These are phyloP conservation scores for Acrocephalus arundinaceus DNA, from an alignment of 2,113 vertebrate species.

Conservation along the genomic window DNA sequence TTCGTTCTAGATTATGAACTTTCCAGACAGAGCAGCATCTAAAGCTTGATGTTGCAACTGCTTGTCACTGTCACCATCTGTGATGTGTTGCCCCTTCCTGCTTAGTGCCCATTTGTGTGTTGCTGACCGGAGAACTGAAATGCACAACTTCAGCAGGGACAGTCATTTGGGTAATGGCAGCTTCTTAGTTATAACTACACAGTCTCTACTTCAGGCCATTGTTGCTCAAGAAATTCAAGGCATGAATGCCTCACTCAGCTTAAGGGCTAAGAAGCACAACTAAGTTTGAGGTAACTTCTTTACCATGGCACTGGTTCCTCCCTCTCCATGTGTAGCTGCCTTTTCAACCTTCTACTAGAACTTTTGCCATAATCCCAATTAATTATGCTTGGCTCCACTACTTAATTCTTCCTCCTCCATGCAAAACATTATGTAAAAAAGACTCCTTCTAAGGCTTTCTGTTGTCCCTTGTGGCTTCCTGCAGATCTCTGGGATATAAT, in stretches of 20 bases:
- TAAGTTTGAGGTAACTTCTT: background rate
- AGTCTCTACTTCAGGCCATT: background rate
- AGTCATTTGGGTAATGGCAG: background rate
- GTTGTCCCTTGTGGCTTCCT: conserved; percentile 10
- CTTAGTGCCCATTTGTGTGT: background rate
- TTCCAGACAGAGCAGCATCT: background rate
- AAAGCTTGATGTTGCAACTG: background rate
- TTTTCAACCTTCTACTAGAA: background rate
- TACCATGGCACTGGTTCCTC: background rate
- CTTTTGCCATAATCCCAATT: background rate
- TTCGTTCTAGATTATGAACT: background rate
- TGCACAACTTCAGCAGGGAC: background rate
- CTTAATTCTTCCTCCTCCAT: background rate
- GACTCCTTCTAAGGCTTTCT: background rate
- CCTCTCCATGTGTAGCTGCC: background rate
- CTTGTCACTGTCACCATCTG: fast-evolving
- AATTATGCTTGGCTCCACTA: conserved; percentile 10
- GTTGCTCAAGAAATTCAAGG: background rate
- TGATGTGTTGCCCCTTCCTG: background rate
- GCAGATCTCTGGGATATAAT: background rate
- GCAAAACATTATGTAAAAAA: background rate
- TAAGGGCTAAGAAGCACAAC: background rate
- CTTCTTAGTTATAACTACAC: background rate
- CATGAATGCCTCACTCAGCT: background rate
- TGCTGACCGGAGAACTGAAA: background rate